Evolutionary conservation across 2,888 invertebrate species (phyloP).

Genomic region (Terebella lapidaria): DNA sequence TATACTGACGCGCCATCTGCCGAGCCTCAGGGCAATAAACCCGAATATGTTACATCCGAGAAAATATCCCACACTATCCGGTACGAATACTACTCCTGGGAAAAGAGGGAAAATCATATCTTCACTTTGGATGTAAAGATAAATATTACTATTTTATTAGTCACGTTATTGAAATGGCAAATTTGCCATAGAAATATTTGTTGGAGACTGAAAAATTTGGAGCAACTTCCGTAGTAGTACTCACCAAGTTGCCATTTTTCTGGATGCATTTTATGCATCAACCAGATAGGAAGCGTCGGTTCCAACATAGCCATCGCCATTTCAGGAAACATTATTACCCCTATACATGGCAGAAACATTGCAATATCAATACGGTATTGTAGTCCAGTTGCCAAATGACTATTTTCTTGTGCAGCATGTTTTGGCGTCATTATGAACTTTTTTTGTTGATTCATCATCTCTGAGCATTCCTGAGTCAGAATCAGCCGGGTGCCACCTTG

Average conservation of each 20-base stretch:
- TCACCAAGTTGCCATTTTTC: constrained; percentile 47
- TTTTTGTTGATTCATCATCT: too few species aligned
- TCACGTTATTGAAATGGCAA: too few species aligned
- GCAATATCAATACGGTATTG: background rate
- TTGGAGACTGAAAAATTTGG: too few species aligned
- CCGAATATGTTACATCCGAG: constrained; percentile 77
- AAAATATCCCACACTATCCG: constrained; percentile 78
- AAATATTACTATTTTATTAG: background rate
- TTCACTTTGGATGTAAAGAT: background rate
- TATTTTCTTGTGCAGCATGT: too few species aligned
- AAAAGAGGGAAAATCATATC: constrained; percentile 5
- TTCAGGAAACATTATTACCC: constrained; percentile 71
- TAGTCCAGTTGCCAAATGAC: too few species aligned
- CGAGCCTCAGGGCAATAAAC: constrained; percentile 62
- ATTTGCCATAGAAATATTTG: too few species aligned
- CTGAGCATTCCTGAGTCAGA: too few species aligned
- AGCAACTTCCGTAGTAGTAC: too few species aligned
- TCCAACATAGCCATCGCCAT: constrained; percentile 78
- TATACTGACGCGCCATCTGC: constrained; percentile 57
- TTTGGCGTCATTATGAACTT: too few species aligned
- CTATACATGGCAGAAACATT: constrained; percentile 22
- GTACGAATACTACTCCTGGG: constrained; percentile 73
- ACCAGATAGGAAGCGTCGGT: constrained; percentile 77
- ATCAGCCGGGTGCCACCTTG: too few species aligned
- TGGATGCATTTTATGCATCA: constrained; percentile 65